Percentiles rank a stretch among this genome's conserved stretches.
Evolutionary conservation across 2,888 invertebrate genomes (phyloP).

Genomic region (Calliopum simillimum): DNA sequence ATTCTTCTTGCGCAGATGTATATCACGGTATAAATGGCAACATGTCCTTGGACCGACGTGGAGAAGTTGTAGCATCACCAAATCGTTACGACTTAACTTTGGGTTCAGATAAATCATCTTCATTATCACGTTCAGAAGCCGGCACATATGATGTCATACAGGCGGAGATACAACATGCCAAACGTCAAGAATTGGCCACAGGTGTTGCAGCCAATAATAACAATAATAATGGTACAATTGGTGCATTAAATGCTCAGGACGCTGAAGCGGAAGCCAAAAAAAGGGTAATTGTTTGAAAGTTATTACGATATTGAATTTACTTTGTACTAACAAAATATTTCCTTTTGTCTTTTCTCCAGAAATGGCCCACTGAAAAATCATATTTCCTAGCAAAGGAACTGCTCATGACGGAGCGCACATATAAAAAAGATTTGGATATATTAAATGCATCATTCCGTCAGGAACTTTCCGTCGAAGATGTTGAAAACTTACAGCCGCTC

Average conservation of each 20-base stretch:
- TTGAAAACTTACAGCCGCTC: constrained; percentile 69
- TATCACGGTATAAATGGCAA: constrained; percentile 68
- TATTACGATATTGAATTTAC: background rate
- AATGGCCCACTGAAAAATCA: constrained; percentile 76
- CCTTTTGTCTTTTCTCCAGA: constrained; percentile 60
- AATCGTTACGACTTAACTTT: constrained; percentile 64
- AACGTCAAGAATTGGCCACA: constrained; percentile 58
- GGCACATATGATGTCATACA: constrained; percentile 67
- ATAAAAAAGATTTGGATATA: constrained; percentile 93
- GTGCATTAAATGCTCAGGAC: constrained; percentile 46
- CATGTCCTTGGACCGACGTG: constrained; percentile 66
- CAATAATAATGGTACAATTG: constrained; percentile 50
- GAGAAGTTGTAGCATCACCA: constrained; percentile 58
- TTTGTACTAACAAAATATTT: background rate
- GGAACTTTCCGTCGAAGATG: constrained; percentile 74
- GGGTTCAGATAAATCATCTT: constrained; percentile 67
- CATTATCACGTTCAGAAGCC: constrained; percentile 65
- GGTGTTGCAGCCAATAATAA: constrained; percentile 51
- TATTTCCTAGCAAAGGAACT: constrained; percentile 93
- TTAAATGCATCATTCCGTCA: constrained; percentile 85
- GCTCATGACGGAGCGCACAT: constrained; percentile 95
- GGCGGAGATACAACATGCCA: constrained; percentile 65
- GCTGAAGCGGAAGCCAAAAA: constrained; percentile 63
- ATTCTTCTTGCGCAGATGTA: constrained; percentile 51
- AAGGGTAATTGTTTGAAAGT: constrained; percentile 48